Percentiles rank a stretch among this genome's conserved stretches.
Evolutionary conservation across 35 echinoderm and acorn worm species (phyloP).

Genomic region (Heliocidaris erythrogramma): DNA sequence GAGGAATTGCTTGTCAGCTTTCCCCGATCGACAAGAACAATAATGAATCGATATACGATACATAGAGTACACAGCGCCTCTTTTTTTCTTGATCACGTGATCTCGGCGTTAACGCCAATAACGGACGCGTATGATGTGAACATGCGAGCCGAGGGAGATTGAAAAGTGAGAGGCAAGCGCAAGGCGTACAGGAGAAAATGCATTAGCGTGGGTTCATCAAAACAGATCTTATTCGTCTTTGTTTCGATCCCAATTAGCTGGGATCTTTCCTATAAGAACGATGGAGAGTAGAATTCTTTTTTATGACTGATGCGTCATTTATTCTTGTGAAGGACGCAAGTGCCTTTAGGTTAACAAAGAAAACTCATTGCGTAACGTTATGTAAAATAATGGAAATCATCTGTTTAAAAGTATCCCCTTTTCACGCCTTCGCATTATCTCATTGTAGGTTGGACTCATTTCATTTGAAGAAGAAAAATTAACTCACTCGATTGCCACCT

Average conservation of each 20-base stretch:
- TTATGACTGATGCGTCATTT: no score
- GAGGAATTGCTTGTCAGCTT: background rate
- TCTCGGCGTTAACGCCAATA: background rate
- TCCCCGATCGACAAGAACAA: background rate
- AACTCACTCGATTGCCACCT: no score
- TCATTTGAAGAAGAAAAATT: no score
- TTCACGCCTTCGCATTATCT: no score
- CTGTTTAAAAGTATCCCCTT: no score
- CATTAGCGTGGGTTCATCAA: background rate
- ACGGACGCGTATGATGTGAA: background rate
- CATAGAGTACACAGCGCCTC: background rate
- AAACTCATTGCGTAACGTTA: no score
- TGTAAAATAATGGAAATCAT: no score
- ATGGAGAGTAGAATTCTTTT: no score
- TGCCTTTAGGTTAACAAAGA: no score
- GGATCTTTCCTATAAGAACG: no score
- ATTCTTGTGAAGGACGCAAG: no score
- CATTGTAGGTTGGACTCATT: no score
- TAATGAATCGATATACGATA: background rate
- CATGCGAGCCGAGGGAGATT: background rate
- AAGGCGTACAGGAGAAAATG: background rate
- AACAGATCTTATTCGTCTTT: background rate
- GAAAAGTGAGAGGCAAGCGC: background rate
- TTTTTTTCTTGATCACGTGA: background rate
- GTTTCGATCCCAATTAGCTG: background rate